Percentiles rank a stretch among this genome's conserved stretches.
phyloP scores from a whole-genome alignment of 2,113 vertebrate genomes.

The Corythornis cristatus region DNA sequence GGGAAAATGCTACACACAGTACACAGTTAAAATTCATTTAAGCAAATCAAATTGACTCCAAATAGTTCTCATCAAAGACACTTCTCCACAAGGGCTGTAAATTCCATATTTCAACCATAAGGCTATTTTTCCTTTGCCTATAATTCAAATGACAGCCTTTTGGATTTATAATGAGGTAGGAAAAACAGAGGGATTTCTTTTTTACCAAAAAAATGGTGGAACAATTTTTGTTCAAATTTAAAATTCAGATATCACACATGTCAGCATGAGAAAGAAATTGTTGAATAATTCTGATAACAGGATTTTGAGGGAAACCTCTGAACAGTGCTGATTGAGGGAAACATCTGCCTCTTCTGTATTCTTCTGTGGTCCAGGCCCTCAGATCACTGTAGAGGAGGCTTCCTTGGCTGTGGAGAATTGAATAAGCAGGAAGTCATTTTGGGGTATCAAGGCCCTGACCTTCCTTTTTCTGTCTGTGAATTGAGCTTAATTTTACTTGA shows the following conservation, averaged over 20 bases:
- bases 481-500: neutral
- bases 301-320: neutral
- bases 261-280: neutral
- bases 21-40: neutral
- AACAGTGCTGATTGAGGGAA: neutral
- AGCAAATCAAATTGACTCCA: neutral
- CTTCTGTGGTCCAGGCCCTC: neutral
- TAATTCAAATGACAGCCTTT: neutral
- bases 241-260: neutral
- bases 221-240: neutral
- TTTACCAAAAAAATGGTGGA: neutral
- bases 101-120: neutral
- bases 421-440: neutral
- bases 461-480: neutral
- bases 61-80: neutral
- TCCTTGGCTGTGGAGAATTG: neutral
- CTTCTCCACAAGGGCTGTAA: neutral
- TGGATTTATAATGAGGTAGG: neutral
- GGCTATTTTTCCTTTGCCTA: neutral
- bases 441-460: neutral
- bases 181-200: neutral
- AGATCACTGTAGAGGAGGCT: neutral
- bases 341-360: neutral
- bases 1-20: neutral
- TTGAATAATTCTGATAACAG: neutral